Base-by-base conservation (phyloP, 2,797 vertebrate species). In the Spinus olivaceus region DNA sequence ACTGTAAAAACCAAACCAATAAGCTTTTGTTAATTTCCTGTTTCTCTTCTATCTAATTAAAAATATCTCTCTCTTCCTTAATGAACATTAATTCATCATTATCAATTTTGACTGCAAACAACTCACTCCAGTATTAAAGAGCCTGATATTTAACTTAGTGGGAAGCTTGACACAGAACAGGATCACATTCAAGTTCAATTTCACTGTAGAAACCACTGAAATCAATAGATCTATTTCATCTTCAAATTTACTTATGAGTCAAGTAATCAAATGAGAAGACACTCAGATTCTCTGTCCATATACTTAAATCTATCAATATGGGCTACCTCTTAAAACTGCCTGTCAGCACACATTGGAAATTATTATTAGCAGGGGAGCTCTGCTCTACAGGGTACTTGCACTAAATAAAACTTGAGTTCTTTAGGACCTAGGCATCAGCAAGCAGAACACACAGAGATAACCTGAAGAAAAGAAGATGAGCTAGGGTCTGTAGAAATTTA, bases 21-120 rank as follows among this genome's bases (percentile, higher is more conserved):
- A 79, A 88, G 74, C 72, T 81, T 83, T 82, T 86, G 27, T 84
- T 95, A 83, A 96, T 96, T 97, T 97, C 96, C 95, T 96, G 89
- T 84, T 91, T 64, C 51, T 92, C 74, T 63, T 84, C 66, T 64
- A 59, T 28, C 44, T 88, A 95, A 96, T 95, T 95, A 97, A 94
- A 95, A 93, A 27, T 64, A 74, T 41, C 3, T 46, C 57, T 60
- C 35, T 86, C 57, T 73, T 41, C 78, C 61, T 85, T 81, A 94
- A 92, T 72, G 49, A 95, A 53, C 37, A 28, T 22, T 12, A 82
- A 77, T 60, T 47, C 56, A 49, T 37, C 0, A 0, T 49, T 86
- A 86, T 60, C 64, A 71, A 37, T 64, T 92, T 47, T 37, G 30
- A 67, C 14, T 49, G 67, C 53, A 93, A 94, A 90, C 56, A 93